These are phyloP conservation scores for Adela reaumurella DNA, from an alignment of 2,888 invertebrate species.

Conservation along the genomic window DNA sequence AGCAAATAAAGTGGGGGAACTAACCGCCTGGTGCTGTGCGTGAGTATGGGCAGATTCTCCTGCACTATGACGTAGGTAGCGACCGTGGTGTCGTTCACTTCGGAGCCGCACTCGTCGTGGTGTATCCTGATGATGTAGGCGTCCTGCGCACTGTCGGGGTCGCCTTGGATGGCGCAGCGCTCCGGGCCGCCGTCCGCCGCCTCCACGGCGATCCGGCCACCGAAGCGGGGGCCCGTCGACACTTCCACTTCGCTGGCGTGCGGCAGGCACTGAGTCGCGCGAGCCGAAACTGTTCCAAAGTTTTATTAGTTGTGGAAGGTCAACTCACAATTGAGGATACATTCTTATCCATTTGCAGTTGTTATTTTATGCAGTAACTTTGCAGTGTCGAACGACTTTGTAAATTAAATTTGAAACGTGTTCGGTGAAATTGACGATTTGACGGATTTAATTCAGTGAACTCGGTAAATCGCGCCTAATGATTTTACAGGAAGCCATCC, in stretches of 20 bases:
- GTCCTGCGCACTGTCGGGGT: constrained; percentile 67
- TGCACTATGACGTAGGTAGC: constrained; percentile 81
- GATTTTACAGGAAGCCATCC: no score
- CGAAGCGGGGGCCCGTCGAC: constrained; percentile 77
- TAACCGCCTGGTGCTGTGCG: constrained; percentile 72
- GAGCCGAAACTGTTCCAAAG: constrained; percentile 66
- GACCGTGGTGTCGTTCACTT: constrained; percentile 74
- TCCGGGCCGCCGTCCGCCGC: constrained; percentile 66
- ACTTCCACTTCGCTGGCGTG: constrained; percentile 81
- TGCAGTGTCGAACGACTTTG: no score
- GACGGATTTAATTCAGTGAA: no score
- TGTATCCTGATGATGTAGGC: constrained; percentile 72
- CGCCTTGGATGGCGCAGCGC: constrained; percentile 71
- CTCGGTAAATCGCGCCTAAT: no score
- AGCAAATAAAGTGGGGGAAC: constrained; percentile 2
- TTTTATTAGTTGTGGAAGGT: no score
- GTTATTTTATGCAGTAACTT: no score
- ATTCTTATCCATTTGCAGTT: no score
- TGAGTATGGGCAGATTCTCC: constrained; percentile 77
- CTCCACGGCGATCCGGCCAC: constrained; percentile 73
- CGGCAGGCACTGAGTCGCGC: constrained; percentile 74
- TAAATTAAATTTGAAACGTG: no score
- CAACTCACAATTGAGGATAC: no score
- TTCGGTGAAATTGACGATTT: no score
- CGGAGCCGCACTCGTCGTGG: constrained; percentile 70